Conservation (phyloP, 2,113 vertebrate species). For the Psilopsiagon aurifrons region DNA sequence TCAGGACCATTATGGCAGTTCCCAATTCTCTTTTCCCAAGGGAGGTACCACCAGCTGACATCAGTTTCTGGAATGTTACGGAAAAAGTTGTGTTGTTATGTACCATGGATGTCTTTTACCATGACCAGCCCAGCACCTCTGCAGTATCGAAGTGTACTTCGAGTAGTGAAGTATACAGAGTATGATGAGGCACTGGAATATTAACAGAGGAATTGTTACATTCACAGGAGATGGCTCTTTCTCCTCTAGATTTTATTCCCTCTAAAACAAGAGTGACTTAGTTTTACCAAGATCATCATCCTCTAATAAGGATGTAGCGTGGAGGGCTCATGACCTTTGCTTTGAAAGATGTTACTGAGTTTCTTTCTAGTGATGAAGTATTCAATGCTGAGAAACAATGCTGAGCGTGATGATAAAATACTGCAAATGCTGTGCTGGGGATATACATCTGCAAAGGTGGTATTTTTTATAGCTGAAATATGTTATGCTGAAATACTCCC, state of each 20-base stretch:
- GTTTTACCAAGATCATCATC: neutral
- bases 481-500: constrained; percentile 45
- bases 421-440: constrained; percentile 7
- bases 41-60: neutral
- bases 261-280: neutral
- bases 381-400: neutral
- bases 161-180: neutral
- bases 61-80: neutral
- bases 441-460: constrained; percentile 26
- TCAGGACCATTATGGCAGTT: neutral
- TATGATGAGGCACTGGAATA: neutral
- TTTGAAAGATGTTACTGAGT: neutral
- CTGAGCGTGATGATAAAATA: neutral
- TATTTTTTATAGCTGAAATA: constrained; percentile 43
- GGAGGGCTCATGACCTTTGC: neutral
- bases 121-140: neutral
- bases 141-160: neutral
- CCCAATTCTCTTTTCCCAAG: neutral
- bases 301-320: neutral
- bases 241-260: neutral
- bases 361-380: neutral
- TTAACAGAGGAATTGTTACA: neutral
- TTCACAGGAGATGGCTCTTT: neutral
- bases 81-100: neutral
- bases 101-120: neutral